phyloP scores from a whole-genome alignment of 2,113 vertebrate species.

The Pseudolaguvia tuberculata region DNA sequence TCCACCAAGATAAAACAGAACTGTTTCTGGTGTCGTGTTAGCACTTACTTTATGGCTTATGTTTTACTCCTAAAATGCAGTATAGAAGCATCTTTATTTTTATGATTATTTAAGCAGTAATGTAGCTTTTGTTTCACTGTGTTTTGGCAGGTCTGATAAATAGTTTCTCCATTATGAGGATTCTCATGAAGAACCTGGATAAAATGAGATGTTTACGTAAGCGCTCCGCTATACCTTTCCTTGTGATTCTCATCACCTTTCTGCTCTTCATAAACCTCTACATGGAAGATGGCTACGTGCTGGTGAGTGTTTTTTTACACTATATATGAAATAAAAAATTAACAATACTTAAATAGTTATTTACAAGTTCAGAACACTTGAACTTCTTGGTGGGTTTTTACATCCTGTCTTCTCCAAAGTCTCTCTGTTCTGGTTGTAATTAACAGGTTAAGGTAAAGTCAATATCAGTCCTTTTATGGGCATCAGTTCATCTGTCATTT shows the following conservation, averaged over 20 bases:
- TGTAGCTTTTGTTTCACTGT: background rate
- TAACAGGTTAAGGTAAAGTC: too few species aligned
- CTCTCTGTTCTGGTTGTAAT: too few species aligned
- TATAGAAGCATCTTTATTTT: background rate
- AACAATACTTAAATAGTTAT: too few species aligned
- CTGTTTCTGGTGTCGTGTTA: background rate
- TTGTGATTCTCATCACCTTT: constrained; percentile 88
- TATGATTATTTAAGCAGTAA: background rate
- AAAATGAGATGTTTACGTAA: constrained; percentile 98
- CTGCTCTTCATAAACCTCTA: constrained; percentile 95
- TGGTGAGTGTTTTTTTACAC: constrained; percentile 79
- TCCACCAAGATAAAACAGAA: background rate
- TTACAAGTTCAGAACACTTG: too few species aligned
- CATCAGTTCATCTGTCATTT: too few species aligned
- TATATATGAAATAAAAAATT: too few species aligned
- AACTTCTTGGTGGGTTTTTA: too few species aligned
- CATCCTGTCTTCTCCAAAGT: too few species aligned
- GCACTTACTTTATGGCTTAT: background rate
- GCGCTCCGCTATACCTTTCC: constrained; percentile 87
- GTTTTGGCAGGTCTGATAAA: constrained; percentile 52
- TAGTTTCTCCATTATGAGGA: constrained; percentile 68
- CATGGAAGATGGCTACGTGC: constrained; percentile 92
- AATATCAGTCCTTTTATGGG: too few species aligned
- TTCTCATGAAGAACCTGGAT: constrained; percentile 82
- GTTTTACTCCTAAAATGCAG: background rate